Conservation (phyloP, 2,113 vertebrate genomes). For the Osmerus eperlanus region DNA sequence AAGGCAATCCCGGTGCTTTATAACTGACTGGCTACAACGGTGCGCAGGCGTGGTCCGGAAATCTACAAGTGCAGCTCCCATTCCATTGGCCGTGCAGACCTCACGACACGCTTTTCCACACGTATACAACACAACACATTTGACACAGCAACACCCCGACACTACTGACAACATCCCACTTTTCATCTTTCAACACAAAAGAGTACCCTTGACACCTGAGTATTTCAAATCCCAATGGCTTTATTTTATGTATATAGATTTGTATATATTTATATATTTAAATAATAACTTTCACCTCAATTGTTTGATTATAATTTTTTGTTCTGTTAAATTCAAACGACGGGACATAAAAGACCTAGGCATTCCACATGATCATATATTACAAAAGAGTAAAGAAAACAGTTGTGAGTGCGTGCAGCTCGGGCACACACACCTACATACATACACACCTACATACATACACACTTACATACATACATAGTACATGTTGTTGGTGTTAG, state of each 20-base stretch:
- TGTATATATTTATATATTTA: slow-evolving; percentile 68
- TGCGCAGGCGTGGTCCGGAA: no score
- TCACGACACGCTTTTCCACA: no score
- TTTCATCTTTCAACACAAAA: slow-evolving; percentile 8
- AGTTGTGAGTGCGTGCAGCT: slow-evolving; percentile 45
- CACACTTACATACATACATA: slow-evolving; percentile 41
- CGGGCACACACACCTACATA: slow-evolving; percentile 35
- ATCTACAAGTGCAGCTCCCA: no score
- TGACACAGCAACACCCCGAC: no score
- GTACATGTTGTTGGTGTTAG: slow-evolving; percentile 52
- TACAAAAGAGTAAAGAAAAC: slow-evolving; percentile 75
- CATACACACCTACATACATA: slow-evolving; percentile 15
- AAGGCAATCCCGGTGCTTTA: no score
- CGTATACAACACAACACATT: no score
- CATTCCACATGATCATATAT: slow-evolving; percentile 79
- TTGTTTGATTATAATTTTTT: slow-evolving; percentile 76
- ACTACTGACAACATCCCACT: no score
- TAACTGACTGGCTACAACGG: no score
- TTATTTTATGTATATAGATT: slow-evolving; percentile 76
- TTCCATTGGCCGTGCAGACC: no score
- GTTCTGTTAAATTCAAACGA: slow-evolving; percentile 74
- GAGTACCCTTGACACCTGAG: slow-evolving; percentile 39
- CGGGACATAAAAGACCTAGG: slow-evolving; percentile 77
- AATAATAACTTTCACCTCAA: slow-evolving; percentile 72
- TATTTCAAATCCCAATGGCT: slow-evolving; percentile 80